A percentile compares a stretch with the other conserved stretches of the same genome.
phyloP scores from a whole-genome alignment of 1,140 invertebrate genomes.

The Tetraneura akinire region DNA sequence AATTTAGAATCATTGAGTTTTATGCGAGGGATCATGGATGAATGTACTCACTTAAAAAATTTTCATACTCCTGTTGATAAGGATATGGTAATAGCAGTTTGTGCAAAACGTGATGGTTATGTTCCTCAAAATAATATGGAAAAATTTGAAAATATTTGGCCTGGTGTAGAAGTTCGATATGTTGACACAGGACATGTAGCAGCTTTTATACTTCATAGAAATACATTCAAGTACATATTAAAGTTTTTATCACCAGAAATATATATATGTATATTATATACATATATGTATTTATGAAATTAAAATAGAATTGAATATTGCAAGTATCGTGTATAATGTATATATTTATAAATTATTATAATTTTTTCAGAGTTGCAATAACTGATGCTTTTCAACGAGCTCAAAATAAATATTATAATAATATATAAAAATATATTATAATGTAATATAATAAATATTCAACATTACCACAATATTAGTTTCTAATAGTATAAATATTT shows the following conservation, averaged over 20 bases:
- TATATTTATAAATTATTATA: constrained; percentile 38
- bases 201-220: constrained; percentile 85
- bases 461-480: no score
- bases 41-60: constrained; percentile 94
- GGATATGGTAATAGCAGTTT: constrained; percentile 80
- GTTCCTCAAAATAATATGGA: constrained; percentile 82
- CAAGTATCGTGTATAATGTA: neutral
- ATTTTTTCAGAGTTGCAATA: constrained; percentile 60
- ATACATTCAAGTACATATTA: constrained; percentile 75
- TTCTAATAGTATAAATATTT: no score
- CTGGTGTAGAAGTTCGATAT: constrained; percentile 83
- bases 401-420: constrained; percentile 60
- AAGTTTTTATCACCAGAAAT: neutral
- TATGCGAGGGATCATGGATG: constrained; percentile 98
- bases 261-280: neutral
- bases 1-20: constrained; percentile 73
- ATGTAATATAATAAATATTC: neutral
- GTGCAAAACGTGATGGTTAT: constrained; percentile 89
- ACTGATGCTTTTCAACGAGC: constrained; percentile 62
- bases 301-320: neutral
- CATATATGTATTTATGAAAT: no score
- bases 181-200: constrained; percentile 88
- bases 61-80: constrained; percentile 85
- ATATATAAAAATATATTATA: no score
- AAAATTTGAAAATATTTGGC: constrained; percentile 86